Percentiles rank a stretch among this genome's conserved stretches.
These are phyloP conservation scores for Tragelaphus buxtoni DNA, from an alignment of 2,113 vertebrate genomes.

Conservation along the genomic window DNA sequence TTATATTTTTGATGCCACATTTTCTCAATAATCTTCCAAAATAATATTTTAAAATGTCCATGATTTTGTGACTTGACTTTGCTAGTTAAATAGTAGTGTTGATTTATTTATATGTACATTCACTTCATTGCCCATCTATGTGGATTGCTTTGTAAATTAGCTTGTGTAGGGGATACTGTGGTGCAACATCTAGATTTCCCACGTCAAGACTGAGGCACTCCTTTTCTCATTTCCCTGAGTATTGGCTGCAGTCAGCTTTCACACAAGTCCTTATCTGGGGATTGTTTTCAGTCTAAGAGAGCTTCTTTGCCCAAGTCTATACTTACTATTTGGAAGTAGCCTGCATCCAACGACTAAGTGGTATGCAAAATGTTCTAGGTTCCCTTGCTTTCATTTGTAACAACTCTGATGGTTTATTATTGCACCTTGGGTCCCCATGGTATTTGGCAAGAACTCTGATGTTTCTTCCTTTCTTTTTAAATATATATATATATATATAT, in stretches of 20 bases:
- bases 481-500: too few species aligned
- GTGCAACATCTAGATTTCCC: neutral
- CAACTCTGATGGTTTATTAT: neutral
- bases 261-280: neutral
- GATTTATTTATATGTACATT: neutral
- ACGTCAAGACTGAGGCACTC: neutral
- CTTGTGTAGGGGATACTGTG: neutral
- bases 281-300: neutral
- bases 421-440: too few species aligned
- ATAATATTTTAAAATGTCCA: neutral
- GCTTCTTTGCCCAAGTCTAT: neutral
- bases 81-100: neutral
- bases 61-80: neutral
- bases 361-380: neutral
- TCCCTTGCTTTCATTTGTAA: neutral
- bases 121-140: neutral
- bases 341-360: neutral
- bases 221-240: neutral
- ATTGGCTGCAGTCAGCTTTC: neutral
- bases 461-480: neutral
- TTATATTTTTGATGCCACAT: neutral
- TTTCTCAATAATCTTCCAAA: neutral
- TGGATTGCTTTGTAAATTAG: neutral
- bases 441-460: neutral
- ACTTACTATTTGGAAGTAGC: neutral